Evolutionary conservation across 2,888 invertebrate genomes (phyloP), one percentile per base, ranked within the genome.

Genomic region (Odontothrips loti): DNA sequence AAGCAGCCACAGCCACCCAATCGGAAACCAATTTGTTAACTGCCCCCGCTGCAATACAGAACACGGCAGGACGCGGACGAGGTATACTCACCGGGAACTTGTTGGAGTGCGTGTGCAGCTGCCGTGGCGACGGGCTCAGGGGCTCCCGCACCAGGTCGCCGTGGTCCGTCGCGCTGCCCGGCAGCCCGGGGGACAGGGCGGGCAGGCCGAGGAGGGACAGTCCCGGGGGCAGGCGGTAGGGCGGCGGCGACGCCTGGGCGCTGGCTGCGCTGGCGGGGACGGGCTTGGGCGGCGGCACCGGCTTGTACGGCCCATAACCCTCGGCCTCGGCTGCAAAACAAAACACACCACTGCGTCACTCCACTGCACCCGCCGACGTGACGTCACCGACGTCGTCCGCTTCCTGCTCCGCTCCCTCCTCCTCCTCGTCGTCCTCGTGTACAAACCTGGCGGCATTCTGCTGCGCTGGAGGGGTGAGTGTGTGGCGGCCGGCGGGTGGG

Each of bases 31-130:
- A 51, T 20, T 51, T 51, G 12, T 12, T 10, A 43, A 20, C 15
- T 51, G 6, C 51, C 51, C 20, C 51, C 10, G 51, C 51, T 10
- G 12, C 51, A 9, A 48, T 11, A 48, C 48, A 12, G 48, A 12
- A n/a, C n/a, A 51, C 51, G 51, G 51, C 51, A 51, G 12, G 51
- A 12, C 15, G 51, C 51, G 15, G 51, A 51, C 9, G n/a, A n/a
- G n/a, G n/a, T n/a, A n/a, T 83, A 89, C 92, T 91, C 89, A 94
- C 94, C 86, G 94, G 94, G 88, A 94, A 94, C 87, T 94, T 94
- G 84, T 91, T 93, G 84, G 94, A 94, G 87, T 94, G 94, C 47
- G 94, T 94, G 87, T 93, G 93, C 27, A 93, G 89, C 84, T 85
- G 87, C 79, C 86, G 84, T 17, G 83, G 80, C 0, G 83, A 79